These are phyloP conservation scores for Syngnathus rostellatus DNA, from an alignment of 2,797 vertebrate species.

Conservation along the genomic window DNA sequence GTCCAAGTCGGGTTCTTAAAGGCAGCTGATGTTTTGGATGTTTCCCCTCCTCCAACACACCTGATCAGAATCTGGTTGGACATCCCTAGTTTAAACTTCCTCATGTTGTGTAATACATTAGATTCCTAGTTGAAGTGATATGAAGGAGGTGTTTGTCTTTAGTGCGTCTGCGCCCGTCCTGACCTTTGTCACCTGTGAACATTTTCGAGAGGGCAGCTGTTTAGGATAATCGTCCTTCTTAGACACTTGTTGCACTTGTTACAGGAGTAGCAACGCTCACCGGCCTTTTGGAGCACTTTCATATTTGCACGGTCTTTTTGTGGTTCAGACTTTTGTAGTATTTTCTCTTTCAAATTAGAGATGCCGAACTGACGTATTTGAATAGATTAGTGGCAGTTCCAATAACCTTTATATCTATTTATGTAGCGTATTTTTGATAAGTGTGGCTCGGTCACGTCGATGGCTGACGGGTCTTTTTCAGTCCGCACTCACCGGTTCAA, in stretches of 20 bases:
- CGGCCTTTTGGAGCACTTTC: slow-evolving; percentile 5
- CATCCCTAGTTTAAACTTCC: neutral
- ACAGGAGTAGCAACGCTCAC: neutral
- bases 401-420: slow-evolving; percentile 10
- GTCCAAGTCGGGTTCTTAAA: neutral
- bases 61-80: no score
- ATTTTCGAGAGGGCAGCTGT: neutral
- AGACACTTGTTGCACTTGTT: neutral
- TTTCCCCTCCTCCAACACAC: no score
- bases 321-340: neutral
- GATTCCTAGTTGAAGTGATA: neutral
- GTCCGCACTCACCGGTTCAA: slow-evolving; percentile 11
- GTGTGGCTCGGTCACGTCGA: neutral
- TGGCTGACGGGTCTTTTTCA: neutral
- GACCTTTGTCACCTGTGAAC: neutral
- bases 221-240: neutral
- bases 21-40: no score
- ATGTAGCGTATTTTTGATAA: slow-evolving; percentile 22
- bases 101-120: slow-evolving; percentile 1
- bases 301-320: neutral
- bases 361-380: neutral
- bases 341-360: neutral
- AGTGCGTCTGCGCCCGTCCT: neutral
- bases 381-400: neutral
- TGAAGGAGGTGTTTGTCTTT: neutral